A percentile compares a stretch with the other conserved stretches of the same genome.
Evolutionary conservation across 2,888 invertebrate species (phyloP).

Genomic region (Hydrotaea cyrtoneurina): DNA sequence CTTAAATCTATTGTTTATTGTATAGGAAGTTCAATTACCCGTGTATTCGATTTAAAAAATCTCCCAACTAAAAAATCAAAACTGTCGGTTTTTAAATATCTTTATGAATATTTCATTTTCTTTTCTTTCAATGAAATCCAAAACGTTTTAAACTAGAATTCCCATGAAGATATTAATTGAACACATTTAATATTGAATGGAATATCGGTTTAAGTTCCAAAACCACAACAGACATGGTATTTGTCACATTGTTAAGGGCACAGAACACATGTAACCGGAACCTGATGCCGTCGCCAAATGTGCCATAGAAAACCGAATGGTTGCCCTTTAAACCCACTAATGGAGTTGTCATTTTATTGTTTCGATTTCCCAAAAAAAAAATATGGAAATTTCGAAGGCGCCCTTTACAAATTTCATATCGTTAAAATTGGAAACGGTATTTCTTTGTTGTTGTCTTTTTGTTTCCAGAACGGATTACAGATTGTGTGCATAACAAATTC

Average conservation of each 20-base stretch:
- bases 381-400: background rate
- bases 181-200: background rate
- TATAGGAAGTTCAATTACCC: no score
- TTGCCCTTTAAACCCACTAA: background rate
- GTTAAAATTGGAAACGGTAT: background rate
- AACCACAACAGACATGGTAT: background rate
- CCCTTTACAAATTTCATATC: background rate
- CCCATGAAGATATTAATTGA: background rate
- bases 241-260: background rate
- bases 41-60: no score
- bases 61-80: no score
- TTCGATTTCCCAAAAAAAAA: background rate
- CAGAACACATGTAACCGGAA: background rate
- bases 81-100: no score
- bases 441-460: background rate
- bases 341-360: background rate
- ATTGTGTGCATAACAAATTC: background rate
- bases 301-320: background rate
- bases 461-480: background rate
- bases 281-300: background rate
- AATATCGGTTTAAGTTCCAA: background rate
- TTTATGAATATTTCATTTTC: no score
- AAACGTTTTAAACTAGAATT: no score
- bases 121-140: no score
- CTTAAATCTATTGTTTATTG: no score